phyloP scores from a whole-genome alignment of 2,888 invertebrate genomes.

The Euplexia lucipara region DNA sequence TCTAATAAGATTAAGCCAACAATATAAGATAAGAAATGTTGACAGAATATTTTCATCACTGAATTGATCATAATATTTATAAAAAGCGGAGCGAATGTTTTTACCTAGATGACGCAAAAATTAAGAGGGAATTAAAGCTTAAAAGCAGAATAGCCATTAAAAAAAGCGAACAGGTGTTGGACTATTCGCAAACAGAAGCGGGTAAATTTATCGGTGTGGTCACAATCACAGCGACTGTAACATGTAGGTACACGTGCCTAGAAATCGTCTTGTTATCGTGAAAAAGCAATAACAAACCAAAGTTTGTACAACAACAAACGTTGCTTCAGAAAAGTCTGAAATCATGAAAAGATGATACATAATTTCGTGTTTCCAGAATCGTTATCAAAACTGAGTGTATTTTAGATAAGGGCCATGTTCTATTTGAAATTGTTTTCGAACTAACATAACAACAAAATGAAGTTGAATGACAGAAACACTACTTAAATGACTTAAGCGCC shows the following conservation, averaged over 20 bases:
- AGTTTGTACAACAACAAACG: slow-evolving; percentile 69
- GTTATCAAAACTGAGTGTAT: slow-evolving; percentile 37
- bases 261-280: slow-evolving; percentile 70
- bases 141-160: slow-evolving; percentile 56
- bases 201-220: slow-evolving; percentile 75
- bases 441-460: slow-evolving; percentile 1
- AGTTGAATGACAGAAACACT: slow-evolving; percentile 10
- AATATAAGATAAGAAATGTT: slow-evolving; percentile 1
- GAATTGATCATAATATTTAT: background rate
- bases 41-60: background rate
- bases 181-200: slow-evolving; percentile 62
- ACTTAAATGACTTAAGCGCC: slow-evolving; percentile 18
- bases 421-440: slow-evolving; percentile 18
- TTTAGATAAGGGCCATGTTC: slow-evolving; percentile 25
- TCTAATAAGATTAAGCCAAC: slow-evolving; percentile 10
- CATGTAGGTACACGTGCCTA: slow-evolving; percentile 77
- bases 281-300: slow-evolving; percentile 75
- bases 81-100: slow-evolving; percentile 19
- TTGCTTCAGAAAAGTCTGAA: slow-evolving; percentile 55
- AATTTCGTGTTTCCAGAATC: slow-evolving; percentile 40
- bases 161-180: slow-evolving; percentile 73
- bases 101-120: slow-evolving; percentile 59
- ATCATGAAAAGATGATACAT: slow-evolving; percentile 51
- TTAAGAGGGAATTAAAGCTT: slow-evolving; percentile 60
- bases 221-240: slow-evolving; percentile 72